phyloP scores from a whole-genome alignment of 2,888 invertebrate species.

The Mesochorus sp. region DNA sequence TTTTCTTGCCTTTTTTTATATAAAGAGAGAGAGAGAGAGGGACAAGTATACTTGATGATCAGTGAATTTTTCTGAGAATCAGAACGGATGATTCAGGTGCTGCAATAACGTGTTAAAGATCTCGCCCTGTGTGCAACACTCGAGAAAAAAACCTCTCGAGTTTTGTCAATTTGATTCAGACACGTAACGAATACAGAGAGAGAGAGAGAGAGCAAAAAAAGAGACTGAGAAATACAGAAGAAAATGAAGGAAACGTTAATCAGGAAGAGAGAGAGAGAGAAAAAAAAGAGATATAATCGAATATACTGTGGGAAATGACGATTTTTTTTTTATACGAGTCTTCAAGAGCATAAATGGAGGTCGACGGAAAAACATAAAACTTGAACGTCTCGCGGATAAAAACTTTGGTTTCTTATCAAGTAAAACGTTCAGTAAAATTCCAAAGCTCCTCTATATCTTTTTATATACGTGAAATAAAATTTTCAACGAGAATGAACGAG shows the following conservation, averaged over 20 bases:
- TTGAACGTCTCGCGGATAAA: not conserved
- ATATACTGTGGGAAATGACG: slow-evolving; percentile 25
- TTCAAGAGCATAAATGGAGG: not conserved
- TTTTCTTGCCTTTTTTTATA: slow-evolving; percentile 5
- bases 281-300: slow-evolving; percentile 17
- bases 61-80: slow-evolving; percentile 30
- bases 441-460: not conserved
- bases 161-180: not conserved
- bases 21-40: not conserved
- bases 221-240: not conserved
- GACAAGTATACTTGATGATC: slow-evolving; percentile 10
- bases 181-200: slow-evolving; percentile 1
- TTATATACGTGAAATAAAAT: no score
- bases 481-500: no score
- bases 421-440: not conserved
- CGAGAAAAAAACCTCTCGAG: slow-evolving; percentile 4
- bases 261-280: not conserved
- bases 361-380: not conserved
- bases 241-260: no score
- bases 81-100: slow-evolving; percentile 36
- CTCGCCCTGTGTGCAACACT: not conserved
- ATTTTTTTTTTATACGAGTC: not conserved
- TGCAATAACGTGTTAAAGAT: slow-evolving; percentile 22
- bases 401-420: not conserved
- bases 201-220: not conserved